A percentile compares a stretch with the other conserved stretches of the same genome.
Evolutionary conservation across 2,888 invertebrate species (phyloP).

Genomic region (Brachylomia viminalis): DNA sequence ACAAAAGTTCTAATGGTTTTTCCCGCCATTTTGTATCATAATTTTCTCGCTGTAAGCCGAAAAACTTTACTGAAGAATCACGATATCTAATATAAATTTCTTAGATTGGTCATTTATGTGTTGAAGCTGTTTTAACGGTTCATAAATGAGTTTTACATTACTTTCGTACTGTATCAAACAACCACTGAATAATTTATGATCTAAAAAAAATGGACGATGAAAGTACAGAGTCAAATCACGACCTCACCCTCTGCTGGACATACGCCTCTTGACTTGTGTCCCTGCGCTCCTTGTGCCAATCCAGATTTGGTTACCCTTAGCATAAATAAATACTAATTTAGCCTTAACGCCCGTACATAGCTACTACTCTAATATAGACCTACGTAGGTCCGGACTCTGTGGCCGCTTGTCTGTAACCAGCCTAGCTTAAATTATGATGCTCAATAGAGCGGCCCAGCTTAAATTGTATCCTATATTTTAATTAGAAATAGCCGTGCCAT

Average conservation of each 20-base stretch:
- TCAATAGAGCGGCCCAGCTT: background rate
- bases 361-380: too few relatives aligned
- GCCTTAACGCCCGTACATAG: too few relatives aligned
- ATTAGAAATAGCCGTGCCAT: background rate
- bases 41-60: background rate
- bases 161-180: too few relatives aligned
- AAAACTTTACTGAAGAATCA: background rate
- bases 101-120: background rate
- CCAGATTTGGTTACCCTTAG: too few relatives aligned
- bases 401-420: background rate
- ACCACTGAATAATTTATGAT: too few relatives aligned
- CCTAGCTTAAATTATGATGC: background rate
- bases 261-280: too few relatives aligned
- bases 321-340: too few relatives aligned
- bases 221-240: too few relatives aligned
- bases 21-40: constrained; percentile 16
- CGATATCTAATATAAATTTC: background rate
- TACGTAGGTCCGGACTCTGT: background rate
- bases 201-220: too few relatives aligned
- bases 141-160: too few relatives aligned
- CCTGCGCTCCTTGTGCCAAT: too few relatives aligned
- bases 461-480: constrained; percentile 6
- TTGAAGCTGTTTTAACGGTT: background rate
- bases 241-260: too few relatives aligned
- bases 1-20: constrained; percentile 11